Evolutionary conservation across 2,888 invertebrate genomes (phyloP).

Genomic region (Orthosia gracilis): DNA sequence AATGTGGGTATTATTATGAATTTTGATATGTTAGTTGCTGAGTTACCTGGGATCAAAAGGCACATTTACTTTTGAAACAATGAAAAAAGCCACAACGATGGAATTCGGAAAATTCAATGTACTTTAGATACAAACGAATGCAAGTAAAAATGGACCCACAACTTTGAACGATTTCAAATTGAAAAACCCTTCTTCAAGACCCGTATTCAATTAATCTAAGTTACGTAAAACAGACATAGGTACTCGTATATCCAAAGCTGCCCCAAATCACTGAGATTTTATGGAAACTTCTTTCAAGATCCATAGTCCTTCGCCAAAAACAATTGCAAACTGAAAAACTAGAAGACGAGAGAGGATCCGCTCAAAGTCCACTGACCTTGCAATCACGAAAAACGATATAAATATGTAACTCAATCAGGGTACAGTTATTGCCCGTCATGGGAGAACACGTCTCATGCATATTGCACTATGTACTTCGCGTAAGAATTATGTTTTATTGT

Average conservation of each 20-base stretch:
- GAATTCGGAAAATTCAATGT: too few species aligned
- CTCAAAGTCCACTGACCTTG: constrained; percentile 83
- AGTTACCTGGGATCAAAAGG: background rate
- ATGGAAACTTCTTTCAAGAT: background rate
- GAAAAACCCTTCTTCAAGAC: background rate
- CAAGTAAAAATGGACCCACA: background rate
- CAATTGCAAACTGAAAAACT: background rate
- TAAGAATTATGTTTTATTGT: constrained; percentile 75
- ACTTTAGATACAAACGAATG: background rate
- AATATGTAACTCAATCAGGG: constrained; percentile 84
- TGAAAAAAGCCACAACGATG: too few species aligned
- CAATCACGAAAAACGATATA: constrained; percentile 81
- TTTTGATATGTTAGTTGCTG: too few species aligned
- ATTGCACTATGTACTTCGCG: constrained; percentile 84
- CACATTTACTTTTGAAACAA: background rate
- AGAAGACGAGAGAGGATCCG: constrained; percentile 40
- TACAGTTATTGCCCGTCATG: constrained; percentile 87
- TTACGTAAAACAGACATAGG: background rate
- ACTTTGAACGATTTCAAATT: background rate
- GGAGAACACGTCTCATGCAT: constrained; percentile 86
- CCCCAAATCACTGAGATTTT: background rate
- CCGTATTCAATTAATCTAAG: background rate
- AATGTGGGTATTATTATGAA: too few species aligned
- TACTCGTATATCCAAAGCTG: background rate
- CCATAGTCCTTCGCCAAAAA: background rate